Conservation (phyloP, 2,797 vertebrate genomes). For the Thamnophis elegans region DNA sequence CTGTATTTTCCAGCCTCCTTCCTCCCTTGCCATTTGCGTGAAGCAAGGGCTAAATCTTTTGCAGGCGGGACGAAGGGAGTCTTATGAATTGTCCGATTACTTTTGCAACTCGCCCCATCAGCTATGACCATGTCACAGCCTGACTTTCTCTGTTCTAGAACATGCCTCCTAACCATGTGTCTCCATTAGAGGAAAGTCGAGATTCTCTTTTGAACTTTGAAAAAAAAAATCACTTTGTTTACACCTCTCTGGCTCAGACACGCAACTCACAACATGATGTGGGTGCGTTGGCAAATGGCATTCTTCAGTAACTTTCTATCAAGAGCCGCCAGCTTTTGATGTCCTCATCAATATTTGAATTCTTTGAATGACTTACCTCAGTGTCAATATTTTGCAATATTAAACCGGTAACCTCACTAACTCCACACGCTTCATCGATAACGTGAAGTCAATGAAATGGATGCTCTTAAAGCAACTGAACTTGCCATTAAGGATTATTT, state of each 20-base stretch:
- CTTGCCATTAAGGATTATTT: conserved; percentile 99
- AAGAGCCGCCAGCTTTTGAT: conserved; percentile 66
- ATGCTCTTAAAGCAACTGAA: conserved; percentile 89
- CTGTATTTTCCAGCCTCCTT: not conserved
- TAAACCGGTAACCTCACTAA: conserved; percentile 98
- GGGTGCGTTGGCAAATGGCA: conserved; percentile 59
- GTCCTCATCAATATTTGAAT: conserved; percentile 72
- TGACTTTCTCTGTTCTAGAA: not conserved
- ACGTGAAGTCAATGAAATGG: conserved; percentile 98
- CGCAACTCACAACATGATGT: conserved; percentile 40
- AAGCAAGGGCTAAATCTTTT: not conserved
- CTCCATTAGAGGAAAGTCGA: not conserved
- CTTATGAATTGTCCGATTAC: too few relatives aligned
- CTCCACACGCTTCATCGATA: conserved; percentile 84
- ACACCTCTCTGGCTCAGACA: conserved; percentile 47
- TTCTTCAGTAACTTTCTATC: conserved; percentile 63
- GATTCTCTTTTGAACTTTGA: conserved; percentile 42
- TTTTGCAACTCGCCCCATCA: not conserved
- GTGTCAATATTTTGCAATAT: conserved; percentile 80
- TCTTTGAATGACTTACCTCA: conserved; percentile 80
- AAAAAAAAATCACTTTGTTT: conserved; percentile 45
- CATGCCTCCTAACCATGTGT: not conserved
- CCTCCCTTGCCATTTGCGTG: not conserved
- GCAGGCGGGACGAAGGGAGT: not conserved
- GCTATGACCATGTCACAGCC: not conserved